Evolutionary conservation across 2,113 vertebrate species (phyloP).

Genomic region (Ovibos moschatus): DNA sequence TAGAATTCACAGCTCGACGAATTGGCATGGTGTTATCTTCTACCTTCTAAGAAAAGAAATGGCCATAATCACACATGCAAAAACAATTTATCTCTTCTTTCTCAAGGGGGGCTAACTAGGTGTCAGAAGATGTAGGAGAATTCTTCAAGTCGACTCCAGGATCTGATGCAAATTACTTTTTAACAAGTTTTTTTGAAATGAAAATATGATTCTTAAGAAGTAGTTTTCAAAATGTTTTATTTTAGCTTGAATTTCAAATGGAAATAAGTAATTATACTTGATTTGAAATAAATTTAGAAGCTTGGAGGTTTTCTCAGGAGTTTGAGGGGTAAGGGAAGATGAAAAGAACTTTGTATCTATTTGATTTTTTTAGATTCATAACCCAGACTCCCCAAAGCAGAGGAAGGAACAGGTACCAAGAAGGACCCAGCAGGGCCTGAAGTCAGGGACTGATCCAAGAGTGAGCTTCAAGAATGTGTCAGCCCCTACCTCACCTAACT

Average conservation of each 20-base stretch:
- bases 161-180: slow-evolving; percentile 59
- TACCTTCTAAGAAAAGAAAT: slow-evolving; percentile 70
- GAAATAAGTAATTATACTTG: slow-evolving; percentile 44
- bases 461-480: slow-evolving; percentile 82
- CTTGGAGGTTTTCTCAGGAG: slow-evolving; percentile 55
- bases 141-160: slow-evolving; percentile 65
- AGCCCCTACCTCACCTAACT: slow-evolving; percentile 88
- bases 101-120: slow-evolving; percentile 62
- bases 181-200: slow-evolving; percentile 53
- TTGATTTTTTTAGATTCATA: slow-evolving; percentile 56
- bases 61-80: slow-evolving; percentile 55
- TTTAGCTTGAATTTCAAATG: slow-evolving; percentile 24
- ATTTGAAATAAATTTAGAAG: slow-evolving; percentile 59
- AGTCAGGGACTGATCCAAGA: slow-evolving; percentile 82
- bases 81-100: not conserved
- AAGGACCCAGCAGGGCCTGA: slow-evolving; percentile 75
- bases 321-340: slow-evolving; percentile 56
- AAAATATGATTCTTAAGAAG: slow-evolving; percentile 37
- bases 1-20: slow-evolving; percentile 89
- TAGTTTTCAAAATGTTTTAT: slow-evolving; percentile 31
- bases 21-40: slow-evolving; percentile 92
- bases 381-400: slow-evolving; percentile 54
- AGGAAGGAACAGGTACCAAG: slow-evolving; percentile 65
- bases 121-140: slow-evolving; percentile 64
- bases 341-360: slow-evolving; percentile 47